Conservation (phyloP, 2,888 invertebrate genomes). For the Melieria crassipennis region DNA sequence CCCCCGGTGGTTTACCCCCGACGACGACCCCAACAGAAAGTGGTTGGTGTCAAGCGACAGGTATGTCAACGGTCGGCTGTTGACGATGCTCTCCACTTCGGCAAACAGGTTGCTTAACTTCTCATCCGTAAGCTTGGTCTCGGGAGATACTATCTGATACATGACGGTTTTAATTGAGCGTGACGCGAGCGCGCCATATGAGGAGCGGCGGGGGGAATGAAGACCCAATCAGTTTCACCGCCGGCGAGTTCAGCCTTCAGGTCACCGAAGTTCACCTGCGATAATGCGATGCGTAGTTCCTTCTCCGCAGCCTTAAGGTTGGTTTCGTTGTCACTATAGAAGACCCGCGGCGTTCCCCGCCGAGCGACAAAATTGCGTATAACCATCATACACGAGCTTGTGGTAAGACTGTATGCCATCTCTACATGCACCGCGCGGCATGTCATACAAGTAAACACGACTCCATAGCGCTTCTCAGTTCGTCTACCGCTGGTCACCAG, state of each 20-base stretch:
- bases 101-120: background rate
- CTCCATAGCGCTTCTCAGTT: constrained; percentile 43
- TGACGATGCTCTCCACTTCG: no score
- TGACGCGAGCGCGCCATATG: constrained; percentile 41
- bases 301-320: constrained; percentile 34
- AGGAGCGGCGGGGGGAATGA: constrained; percentile 39
- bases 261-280: constrained; percentile 8
- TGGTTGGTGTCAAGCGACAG: no score
- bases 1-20: no score
- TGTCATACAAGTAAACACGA: constrained; percentile 43
- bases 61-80: no score
- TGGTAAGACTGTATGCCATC: constrained; percentile 38
- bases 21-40: no score
- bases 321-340: constrained; percentile 38
- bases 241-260: constrained; percentile 4
- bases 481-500: constrained; percentile 37
- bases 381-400: constrained; percentile 38
- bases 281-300: constrained; percentile 5
- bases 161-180: constrained; percentile 32
- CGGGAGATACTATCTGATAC: constrained; percentile 1
- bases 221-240: background rate
- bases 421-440: constrained; percentile 42
- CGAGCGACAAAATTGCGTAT: constrained; percentile 38
- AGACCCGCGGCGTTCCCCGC: constrained; percentile 37
- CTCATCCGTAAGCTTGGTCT: background rate